Evolutionary conservation across 2,113 vertebrate genomes (phyloP).

Genomic region (Crotalus horridus): DNA sequence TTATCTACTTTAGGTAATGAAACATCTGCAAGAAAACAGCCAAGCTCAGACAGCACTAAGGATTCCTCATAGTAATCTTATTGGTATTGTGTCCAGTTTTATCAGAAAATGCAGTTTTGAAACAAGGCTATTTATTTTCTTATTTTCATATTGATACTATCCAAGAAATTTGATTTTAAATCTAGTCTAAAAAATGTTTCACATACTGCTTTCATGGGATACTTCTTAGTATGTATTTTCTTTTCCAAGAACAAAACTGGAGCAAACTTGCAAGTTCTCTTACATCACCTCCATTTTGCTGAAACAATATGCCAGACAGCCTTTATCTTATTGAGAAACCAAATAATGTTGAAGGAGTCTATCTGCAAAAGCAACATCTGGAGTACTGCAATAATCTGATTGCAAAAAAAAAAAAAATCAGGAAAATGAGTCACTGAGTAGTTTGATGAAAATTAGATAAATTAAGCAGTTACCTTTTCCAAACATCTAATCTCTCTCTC

Average conservation of each 20-base stretch:
- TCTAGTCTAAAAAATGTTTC: neutral
- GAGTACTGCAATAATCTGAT: conserved; percentile 34
- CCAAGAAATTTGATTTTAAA: neutral
- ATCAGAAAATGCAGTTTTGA: neutral
- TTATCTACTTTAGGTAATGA: no score
- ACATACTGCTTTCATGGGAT: neutral
- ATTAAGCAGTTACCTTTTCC: conserved; percentile 14
- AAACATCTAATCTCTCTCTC: neutral
- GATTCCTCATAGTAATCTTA: neutral
- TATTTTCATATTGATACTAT: neutral
- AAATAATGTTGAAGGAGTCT: conserved; percentile 32
- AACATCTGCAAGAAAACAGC: neutral
- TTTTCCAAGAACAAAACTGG: neutral
- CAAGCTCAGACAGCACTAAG: neutral
- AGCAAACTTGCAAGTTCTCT: neutral
- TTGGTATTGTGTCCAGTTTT: neutral
- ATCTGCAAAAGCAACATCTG: conserved; percentile 28
- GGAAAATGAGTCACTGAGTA: conserved; percentile 35
- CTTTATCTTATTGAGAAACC: conserved; percentile 22
- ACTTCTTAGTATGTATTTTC: neutral
- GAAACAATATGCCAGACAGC: neutral
- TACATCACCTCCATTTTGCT: neutral
- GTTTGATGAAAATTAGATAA: conserved; percentile 28
- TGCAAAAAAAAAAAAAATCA: conserved; percentile 28
- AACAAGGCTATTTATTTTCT: neutral